Base-by-base conservation (phyloP, 2,797 vertebrate genomes). In the Enteromius thamalakanensis region DNA sequence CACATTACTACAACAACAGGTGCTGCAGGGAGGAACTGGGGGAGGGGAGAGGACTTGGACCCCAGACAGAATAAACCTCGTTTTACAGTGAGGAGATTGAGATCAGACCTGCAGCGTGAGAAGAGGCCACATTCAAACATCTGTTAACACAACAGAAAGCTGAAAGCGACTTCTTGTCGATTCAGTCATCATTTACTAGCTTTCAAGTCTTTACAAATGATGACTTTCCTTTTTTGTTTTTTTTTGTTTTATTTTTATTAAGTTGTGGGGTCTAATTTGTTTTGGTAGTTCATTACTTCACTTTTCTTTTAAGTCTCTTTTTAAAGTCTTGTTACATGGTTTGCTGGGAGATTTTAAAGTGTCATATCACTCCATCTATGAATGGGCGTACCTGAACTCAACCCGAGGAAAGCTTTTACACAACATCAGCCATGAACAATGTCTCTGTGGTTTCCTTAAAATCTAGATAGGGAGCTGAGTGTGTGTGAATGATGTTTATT, bases 1-100 rank as follows among this genome's bases (percentile, higher is more conserved):
- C 68, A 47, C 53, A 62, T 26, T 34, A 81, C 53, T 72, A 81
- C 68, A 49, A 67, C 76, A 65, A 60, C 79, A 81, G 79, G 79
- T 80, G 79, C 79, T 81, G 67, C 55, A 10, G 55, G 58, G 34
- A 68, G 29, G 14, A 4, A 23, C 45, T 49, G 68, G 26, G 78
- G 78, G 71, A 58, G 23, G 80, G 80, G 69, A 34, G 65, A 62
- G 45, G 23, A 70, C 32, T 26, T 58, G 65, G 23, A 70, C n/a
- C 49, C 47, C 14, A 6, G 47, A 58, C 49, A 58, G 68, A 34
- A 80, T 71, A 58, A 80, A 71, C 53, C 75, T 72, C 10, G 17
- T 34, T 29, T 80, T 80, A 72, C 53, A 72, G 6, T 80, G 37
- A 47, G 68, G 37, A 60, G 23, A 47, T 42, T 80, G 53, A 17